phyloP scores from a whole-genome alignment of 2,113 vertebrate genomes.

The Delphinus delphis region DNA sequence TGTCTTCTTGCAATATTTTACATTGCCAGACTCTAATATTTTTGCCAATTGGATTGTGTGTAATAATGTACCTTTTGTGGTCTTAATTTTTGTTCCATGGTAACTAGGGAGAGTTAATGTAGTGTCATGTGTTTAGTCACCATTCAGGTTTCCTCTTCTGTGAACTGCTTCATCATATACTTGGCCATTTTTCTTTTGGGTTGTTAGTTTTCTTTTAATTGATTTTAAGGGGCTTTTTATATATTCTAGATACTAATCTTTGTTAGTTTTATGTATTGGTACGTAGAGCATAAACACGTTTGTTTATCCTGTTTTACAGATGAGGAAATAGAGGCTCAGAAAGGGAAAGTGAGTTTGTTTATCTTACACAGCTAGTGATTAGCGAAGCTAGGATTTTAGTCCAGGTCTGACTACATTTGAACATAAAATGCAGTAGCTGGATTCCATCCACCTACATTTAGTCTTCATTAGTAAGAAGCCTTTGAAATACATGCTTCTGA shows the following conservation, averaged over 20 bases:
- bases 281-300: background rate
- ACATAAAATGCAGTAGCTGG: background rate
- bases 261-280: background rate
- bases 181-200: background rate
- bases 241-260: background rate
- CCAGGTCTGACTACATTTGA: background rate
- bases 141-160: background rate
- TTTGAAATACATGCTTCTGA: conserved; percentile 22
- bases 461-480: conserved; percentile 4
- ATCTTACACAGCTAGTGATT: background rate
- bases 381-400: background rate
- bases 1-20: background rate
- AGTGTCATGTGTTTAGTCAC: background rate
- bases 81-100: background rate
- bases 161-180: background rate
- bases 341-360: background rate
- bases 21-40: background rate
- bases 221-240: background rate
- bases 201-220: conserved; percentile 14
- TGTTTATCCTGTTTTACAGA: background rate
- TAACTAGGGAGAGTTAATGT: background rate
- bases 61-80: background rate
- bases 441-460: background rate
- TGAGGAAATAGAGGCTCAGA: background rate
- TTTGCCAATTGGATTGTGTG: background rate